Conservation (phyloP, 1,140 invertebrate species). For the Ostrea edulis region DNA sequence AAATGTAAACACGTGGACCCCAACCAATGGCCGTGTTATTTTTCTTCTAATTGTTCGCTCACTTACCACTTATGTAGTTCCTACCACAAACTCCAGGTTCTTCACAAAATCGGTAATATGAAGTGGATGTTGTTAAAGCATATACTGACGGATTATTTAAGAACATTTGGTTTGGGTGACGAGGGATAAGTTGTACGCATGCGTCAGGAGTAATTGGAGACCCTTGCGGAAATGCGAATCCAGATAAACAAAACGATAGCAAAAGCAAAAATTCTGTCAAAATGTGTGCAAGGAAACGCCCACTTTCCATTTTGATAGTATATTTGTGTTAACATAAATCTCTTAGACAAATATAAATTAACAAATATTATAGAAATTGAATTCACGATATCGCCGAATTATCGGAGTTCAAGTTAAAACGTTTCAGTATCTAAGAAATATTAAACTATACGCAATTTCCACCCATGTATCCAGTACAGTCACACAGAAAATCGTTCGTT, state of each 20-base stretch:
- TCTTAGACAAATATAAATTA: no score
- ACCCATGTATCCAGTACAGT: no score
- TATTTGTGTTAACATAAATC: neutral
- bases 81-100: neutral
- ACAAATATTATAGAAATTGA: no score
- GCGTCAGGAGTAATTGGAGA: neutral
- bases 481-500: no score
- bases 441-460: no score
- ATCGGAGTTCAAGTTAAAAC: no score
- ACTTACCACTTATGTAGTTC: neutral
- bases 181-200: neutral
- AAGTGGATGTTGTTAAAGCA: neutral
- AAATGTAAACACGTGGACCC: neutral
- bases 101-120: conserved; percentile 6
- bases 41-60: neutral
- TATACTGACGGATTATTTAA: neutral
- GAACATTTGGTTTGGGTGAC: neutral
- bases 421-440: no score
- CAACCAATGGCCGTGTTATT: no score
- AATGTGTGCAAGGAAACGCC: neutral
- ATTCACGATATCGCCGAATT: no score
- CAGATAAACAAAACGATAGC: neutral
- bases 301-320: neutral
- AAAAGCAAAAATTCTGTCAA: neutral
- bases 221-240: neutral